Evolutionary conservation across 2,113 vertebrate genomes (phyloP).

Genomic region (Gambusia holbrooki): DNA sequence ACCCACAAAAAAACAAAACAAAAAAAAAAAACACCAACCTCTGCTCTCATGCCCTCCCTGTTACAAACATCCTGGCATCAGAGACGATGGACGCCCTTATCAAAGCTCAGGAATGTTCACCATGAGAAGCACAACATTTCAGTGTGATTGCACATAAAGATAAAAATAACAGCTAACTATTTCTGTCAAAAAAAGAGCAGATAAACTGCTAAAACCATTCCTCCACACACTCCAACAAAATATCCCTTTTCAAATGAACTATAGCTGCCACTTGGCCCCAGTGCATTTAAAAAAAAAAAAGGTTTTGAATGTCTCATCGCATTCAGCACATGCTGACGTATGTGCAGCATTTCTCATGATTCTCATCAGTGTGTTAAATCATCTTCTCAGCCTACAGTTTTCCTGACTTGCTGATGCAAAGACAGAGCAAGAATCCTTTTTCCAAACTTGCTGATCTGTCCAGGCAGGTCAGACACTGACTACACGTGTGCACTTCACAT

Average conservation of each 20-base stretch:
- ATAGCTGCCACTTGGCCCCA: not conserved
- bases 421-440: not conserved
- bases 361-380: not conserved
- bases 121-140: slow-evolving; percentile 51
- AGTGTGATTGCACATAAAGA: slow-evolving; percentile 27
- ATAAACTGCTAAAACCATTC: not conserved
- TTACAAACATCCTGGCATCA: slow-evolving; percentile 36
- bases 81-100: slow-evolving; percentile 51
- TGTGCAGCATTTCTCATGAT: not conserved
- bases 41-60: not conserved
- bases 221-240: not conserved
- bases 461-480: not conserved
- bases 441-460: not conserved
- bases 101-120: slow-evolving; percentile 57
- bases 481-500: not conserved
- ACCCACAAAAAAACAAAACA: not conserved
- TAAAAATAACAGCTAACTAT: slow-evolving; percentile 7
- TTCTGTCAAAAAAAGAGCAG: slow-evolving; percentile 25
- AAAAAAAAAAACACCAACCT: slow-evolving; percentile 1
- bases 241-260: not conserved
- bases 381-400: not conserved
- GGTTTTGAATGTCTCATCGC: not conserved
- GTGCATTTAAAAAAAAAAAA: not conserved
- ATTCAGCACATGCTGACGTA: not conserved
- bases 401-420: not conserved